Base-by-base conservation (phyloP, 2,797 vertebrate species). In the Sphenodon punctatus region DNA sequence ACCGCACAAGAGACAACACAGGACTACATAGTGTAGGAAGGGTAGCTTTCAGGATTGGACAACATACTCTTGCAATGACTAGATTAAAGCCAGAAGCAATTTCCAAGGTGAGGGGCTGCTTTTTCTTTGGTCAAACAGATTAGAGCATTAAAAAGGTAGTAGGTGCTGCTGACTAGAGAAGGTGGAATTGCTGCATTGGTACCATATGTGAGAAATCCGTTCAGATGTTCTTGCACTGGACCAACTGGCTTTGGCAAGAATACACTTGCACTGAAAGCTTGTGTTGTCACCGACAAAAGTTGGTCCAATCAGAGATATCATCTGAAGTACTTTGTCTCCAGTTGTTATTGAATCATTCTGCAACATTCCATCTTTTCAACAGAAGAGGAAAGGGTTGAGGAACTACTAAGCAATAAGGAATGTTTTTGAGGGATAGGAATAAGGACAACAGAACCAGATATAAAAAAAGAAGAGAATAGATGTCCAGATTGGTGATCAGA, bases 81-180 rank as follows among this genome's bases (percentile, higher is more conserved):
- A 68, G 84, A 82, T 22, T 76, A 49, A 58, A 82, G 87, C 5
- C 30, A 88, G 60, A 84, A 85, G 59, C 0, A 60, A 23, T 11
- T 66, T 60, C 23, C 46, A 87, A 53, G 1, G 68, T 16, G 8
- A 30, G 34, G 11, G 14, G 4, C 20, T 36, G 10, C 12, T 7
- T 3, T 55, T 78, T 69, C 63, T 68, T 87, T n/a, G n/a, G n/a
- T n/a, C n/a, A n/a, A n/a, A n/a, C n/a, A n/a, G n/a, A n/a, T n/a
- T n/a, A n/a, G n/a, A n/a, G n/a, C n/a, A n/a, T n/a, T n/a, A n/a
- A n/a, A n/a, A n/a, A n/a, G n/a, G n/a, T n/a, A n/a, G n/a, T n/a
- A n/a, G n/a, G n/a, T n/a, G n/a, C n/a, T n/a, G n/a, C n/a, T n/a
- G n/a, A n/a, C n/a, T n/a, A n/a, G n/a, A n/a, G n/a, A n/a, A n/a